Conservation (phyloP, 2,797 vertebrate species). For the Zenarchopterus dispar region DNA sequence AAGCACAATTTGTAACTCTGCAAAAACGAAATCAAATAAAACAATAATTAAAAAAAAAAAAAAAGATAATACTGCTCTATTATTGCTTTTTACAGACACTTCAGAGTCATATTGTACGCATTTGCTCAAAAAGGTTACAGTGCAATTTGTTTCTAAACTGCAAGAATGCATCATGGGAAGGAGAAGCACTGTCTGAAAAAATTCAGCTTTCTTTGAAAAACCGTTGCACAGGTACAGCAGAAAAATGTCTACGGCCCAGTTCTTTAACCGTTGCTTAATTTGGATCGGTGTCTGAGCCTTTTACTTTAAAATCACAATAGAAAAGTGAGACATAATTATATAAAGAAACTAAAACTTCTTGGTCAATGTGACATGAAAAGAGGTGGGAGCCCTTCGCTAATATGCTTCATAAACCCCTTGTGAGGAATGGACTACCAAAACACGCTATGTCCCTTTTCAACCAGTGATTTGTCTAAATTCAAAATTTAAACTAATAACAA, state of each 20-base stretch:
- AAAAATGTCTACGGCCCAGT: conserved; percentile 22
- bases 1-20: conserved; percentile 30
- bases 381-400: conserved; percentile 42
- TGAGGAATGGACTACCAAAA: conserved; percentile 67
- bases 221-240: conserved; percentile 30
- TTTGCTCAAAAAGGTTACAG: conserved; percentile 35
- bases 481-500: conserved; percentile 66
- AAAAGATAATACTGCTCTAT: conserved; percentile 58
- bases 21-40: conserved; percentile 8
- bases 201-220: conserved; percentile 41
- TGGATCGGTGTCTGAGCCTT: conserved; percentile 26
- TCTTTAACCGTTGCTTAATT: conserved; percentile 30
- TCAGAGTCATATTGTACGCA: conserved; percentile 9
- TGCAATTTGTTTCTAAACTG: conserved; percentile 36
- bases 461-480: conserved; percentile 74
- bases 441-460: conserved; percentile 80
- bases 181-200: conserved; percentile 24
- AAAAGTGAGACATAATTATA: conserved; percentile 50
- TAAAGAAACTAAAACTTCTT: conserved; percentile 45
- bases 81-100: conserved; percentile 32
- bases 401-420: conserved; percentile 60
- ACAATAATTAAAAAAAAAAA: too few species aligned
- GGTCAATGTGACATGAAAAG: conserved; percentile 52
- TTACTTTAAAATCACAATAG: conserved; percentile 49
- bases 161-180: conserved; percentile 7